Base-by-base conservation (phyloP, 2,888 invertebrate genomes). In the Cerastis rubricosa region DNA sequence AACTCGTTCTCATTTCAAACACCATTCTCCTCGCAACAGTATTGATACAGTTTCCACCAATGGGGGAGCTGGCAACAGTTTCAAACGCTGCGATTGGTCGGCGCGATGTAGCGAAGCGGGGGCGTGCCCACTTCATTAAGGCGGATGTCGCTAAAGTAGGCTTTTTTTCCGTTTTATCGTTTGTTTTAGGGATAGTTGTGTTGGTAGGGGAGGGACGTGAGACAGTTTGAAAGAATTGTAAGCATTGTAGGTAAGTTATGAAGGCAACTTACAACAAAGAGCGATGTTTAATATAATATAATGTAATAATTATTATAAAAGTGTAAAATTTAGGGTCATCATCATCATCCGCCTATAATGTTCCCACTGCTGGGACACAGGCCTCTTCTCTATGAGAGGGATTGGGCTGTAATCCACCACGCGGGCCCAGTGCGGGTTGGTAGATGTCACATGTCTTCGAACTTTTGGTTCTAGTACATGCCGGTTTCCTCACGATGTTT, bases 81-180 rank as follows among this genome's bases (percentile, higher is more conserved):
- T 77, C 90, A 59, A 88, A 78, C 83, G 72, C 67, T 63, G 74
- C 87, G 86, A 94, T 93, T 93, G 91, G 92, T 75, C 65, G 82
- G 80, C 76, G 71, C 75, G 80, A 63, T 76, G 84, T 85, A 64
- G 75, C 74, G 51, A 47, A 74, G 86, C 73, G 83, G 71, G 85
- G 87, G 86, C 88, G 88, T 86, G 87, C 83, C 85, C 85, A 85
- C 89, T 89, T 90, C 90, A 91, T 92, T 91, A 90, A 82, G 76
- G 83, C 71, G 82, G 69, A 70, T 78, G 81, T 81, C 81, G 71
- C 80, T 72, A 74, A 80, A 71, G 64, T 68, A 69, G 66, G 43
- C 74, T 64, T 67, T 82, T n/a, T 79, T 72, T 69, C 63, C 11
- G 78, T 29, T 11, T n/a, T 35, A 3, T 2, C 54, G 74, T 78